Percentiles rank a stretch among this genome's conserved stretches.
Conservation (phyloP, 2,797 vertebrate genomes). For the Rhinella marina region DNA sequence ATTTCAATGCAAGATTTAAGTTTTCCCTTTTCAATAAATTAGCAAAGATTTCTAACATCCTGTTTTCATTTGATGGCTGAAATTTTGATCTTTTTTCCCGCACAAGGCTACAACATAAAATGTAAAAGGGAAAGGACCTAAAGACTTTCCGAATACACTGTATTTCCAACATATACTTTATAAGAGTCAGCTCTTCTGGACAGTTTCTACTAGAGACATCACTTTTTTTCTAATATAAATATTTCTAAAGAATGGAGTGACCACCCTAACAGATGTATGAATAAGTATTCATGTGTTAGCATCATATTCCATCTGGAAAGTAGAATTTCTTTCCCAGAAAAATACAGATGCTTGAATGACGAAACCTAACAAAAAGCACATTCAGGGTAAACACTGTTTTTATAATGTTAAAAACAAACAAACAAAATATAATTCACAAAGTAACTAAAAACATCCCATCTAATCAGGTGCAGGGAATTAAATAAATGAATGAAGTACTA, state of each 20-base stretch:
- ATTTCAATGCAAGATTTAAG: too few relatives aligned
- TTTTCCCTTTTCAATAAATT: too few relatives aligned
- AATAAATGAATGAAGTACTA: too few relatives aligned
- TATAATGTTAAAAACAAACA: constrained; percentile 44
- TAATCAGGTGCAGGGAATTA: too few relatives aligned
- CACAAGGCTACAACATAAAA: too few relatives aligned
- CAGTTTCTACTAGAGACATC: constrained; percentile 3
- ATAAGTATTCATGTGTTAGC: constrained; percentile 36
- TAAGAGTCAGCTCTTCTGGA: constrained; percentile 31
- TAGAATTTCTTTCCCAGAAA: constrained; percentile 46
- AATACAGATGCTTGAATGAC: constrained; percentile 54
- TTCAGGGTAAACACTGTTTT: constrained; percentile 13
- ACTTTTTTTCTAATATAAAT: constrained; percentile 26
- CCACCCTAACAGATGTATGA: constrained; percentile 50
- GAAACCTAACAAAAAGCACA: constrained; percentile 46
- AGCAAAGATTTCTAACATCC: too few relatives aligned
- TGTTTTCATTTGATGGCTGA: too few relatives aligned
- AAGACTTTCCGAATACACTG: background rate
- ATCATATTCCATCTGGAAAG: constrained; percentile 52
- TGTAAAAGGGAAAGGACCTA: too few relatives aligned
- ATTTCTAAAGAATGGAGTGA: constrained; percentile 13
- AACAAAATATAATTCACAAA: background rate
- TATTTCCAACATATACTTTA: constrained; percentile 26
- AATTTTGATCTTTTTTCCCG: too few relatives aligned
- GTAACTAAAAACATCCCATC: too few relatives aligned